Conservation (phyloP, 2,797 vertebrate species). For the Sphenodon punctatus region DNA sequence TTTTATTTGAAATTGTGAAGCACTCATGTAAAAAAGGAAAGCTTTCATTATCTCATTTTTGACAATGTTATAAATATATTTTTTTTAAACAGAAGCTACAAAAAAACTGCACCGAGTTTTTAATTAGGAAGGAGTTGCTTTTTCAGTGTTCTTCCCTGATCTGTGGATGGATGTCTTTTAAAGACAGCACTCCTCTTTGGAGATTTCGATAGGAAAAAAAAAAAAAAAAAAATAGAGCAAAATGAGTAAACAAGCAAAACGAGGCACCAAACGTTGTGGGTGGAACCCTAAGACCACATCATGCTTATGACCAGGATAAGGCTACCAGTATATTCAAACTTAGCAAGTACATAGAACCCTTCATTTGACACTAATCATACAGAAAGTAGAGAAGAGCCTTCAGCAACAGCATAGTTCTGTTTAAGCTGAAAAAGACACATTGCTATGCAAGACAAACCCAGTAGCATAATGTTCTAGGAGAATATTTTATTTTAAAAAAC, state of each 20-base stretch:
- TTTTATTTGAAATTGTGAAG: no score
- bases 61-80: constrained; percentile 14
- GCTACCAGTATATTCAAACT: neutral
- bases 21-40: neutral
- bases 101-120: neutral
- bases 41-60: constrained; percentile 17
- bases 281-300: no score
- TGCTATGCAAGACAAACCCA: neutral
- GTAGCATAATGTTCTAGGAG: rapidly evolving
- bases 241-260: neutral
- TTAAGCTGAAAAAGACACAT: neutral
- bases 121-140: constrained; percentile 26
- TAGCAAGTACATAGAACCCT: neutral
- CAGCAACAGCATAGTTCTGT: neutral
- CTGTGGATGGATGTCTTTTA: neutral
- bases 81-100: constrained; percentile 15
- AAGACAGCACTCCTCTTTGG: neutral
- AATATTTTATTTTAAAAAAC: rapidly evolving
- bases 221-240: constrained; percentile 3
- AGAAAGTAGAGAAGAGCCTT: neutral
- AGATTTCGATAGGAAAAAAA: neutral
- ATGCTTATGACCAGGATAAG: no score
- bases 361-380: neutral
- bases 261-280: neutral
- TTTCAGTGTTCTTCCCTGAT: neutral